phyloP scores from a whole-genome alignment of 2,797 vertebrate species.

The Sebastes paucispinis region DNA sequence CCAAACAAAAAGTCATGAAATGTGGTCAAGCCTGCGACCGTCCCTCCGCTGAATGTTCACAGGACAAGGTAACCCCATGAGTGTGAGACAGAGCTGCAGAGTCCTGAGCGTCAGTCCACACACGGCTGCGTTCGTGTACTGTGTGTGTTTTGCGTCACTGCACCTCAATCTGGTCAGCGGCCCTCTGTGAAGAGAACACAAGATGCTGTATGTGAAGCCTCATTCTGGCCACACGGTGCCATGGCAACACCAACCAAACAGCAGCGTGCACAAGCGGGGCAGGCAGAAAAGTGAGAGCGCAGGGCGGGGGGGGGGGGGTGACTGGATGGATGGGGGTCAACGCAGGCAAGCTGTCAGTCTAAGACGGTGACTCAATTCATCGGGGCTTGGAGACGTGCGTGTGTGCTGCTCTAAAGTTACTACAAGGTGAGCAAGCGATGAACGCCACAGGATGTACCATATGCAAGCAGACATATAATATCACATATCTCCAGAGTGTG shows the following conservation, averaged over 20 bases:
- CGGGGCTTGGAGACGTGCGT: slow-evolving; percentile 18
- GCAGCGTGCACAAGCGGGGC: slow-evolving; percentile 69
- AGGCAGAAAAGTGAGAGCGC: slow-evolving; percentile 56
- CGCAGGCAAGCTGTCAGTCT: slow-evolving; percentile 54
- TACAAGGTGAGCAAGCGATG: slow-evolving; percentile 20
- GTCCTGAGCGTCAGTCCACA: slow-evolving; percentile 75
- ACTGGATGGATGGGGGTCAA: slow-evolving; percentile 43
- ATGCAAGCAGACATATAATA: slow-evolving; percentile 18
- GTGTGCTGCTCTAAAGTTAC: slow-evolving; percentile 23
- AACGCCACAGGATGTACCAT: not conserved
- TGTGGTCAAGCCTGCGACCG: slow-evolving; percentile 14
- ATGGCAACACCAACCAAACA: slow-evolving; percentile 84
- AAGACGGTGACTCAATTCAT: slow-evolving; percentile 46
- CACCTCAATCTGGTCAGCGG: slow-evolving; percentile 80
- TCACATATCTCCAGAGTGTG: not conserved
- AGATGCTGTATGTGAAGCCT: slow-evolving; percentile 91
- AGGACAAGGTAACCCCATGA: slow-evolving; percentile 31
- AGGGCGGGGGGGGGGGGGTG: slow-evolving; percentile 26
- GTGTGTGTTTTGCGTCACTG: slow-evolving; percentile 69
- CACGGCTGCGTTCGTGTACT: slow-evolving; percentile 65
- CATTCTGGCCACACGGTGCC: slow-evolving; percentile 77
- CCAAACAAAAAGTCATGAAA: slow-evolving; percentile 27
- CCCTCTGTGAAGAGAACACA: slow-evolving; percentile 95
- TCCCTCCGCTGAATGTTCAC: slow-evolving; percentile 45
- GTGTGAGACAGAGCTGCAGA: slow-evolving; percentile 49